These are phyloP conservation scores for Campylomormyrus numenius DNA, from an alignment of 2,113 vertebrate genomes.

Conservation along the genomic window DNA sequence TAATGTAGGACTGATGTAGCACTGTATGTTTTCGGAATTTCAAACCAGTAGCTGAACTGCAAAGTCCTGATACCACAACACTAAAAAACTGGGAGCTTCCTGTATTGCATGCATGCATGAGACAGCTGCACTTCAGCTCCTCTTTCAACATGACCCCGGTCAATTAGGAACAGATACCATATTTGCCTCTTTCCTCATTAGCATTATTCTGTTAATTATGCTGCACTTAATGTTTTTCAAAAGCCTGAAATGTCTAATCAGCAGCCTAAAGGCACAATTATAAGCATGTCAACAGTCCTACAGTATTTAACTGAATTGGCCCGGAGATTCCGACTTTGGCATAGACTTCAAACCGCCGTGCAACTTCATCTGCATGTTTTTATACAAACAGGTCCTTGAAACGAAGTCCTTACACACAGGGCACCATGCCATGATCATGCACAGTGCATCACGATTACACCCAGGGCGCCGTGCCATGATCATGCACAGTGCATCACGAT, in stretches of 20 bases:
- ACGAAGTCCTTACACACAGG: neutral
- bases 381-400: neutral
- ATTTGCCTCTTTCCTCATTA: constrained; percentile 5
- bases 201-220: constrained; percentile 1
- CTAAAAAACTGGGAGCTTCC: neutral
- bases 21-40: neutral
- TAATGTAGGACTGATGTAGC: neutral
- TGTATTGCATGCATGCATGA: neutral
- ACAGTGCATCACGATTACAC: too few species aligned
- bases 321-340: neutral
- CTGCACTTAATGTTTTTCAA: constrained; percentile 6
- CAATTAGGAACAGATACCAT: neutral
- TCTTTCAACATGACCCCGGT: neutral
- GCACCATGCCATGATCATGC: too few species aligned
- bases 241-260: constrained; percentile 3
- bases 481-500: too few species aligned
- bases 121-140: neutral
- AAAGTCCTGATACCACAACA: neutral
- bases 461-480: too few species aligned
- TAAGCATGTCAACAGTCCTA: constrained; percentile 10
- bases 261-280: neutral
- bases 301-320: neutral
- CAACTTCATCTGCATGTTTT: neutral
- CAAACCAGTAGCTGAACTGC: neutral
- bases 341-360: neutral